Evolutionary conservation across 2,113 vertebrate genomes (phyloP).

Genomic region (Apodemus sylvaticus): DNA sequence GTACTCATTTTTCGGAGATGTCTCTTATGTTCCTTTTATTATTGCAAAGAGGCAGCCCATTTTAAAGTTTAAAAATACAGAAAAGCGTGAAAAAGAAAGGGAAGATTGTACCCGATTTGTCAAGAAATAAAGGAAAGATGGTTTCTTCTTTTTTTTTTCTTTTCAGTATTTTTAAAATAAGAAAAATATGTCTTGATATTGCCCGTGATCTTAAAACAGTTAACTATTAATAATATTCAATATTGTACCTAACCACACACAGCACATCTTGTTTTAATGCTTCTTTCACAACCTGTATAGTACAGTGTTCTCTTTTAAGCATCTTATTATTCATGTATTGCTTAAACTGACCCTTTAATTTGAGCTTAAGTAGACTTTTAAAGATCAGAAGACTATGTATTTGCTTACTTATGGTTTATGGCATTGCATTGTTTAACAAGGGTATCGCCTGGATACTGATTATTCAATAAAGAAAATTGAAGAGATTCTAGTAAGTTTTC

Average conservation of each 20-base stretch:
- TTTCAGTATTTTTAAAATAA: slow-evolving; percentile 17
- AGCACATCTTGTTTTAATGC: not conserved
- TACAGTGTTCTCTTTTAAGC: not conserved
- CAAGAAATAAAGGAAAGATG: not conserved
- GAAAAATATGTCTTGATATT: slow-evolving; percentile 26
- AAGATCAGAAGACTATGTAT: not conserved
- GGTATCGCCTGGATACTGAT: not conserved
- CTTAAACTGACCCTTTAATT: not conserved
- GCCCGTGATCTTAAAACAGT: slow-evolving; percentile 6
- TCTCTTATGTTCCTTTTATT: slow-evolving; percentile 51
- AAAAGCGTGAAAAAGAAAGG: slow-evolving; percentile 18
- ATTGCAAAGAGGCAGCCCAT: not conserved
- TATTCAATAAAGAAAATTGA: not conserved
- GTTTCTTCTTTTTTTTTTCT: slow-evolving; percentile 25
- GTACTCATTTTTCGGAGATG: slow-evolving; percentile 74
- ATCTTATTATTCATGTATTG: slow-evolving; percentile 8
- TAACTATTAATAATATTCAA: not conserved
- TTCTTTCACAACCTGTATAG: not conserved
- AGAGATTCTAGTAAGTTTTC: slow-evolving; percentile 8
- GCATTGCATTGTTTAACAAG: not conserved
- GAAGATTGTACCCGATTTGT: slow-evolving; percentile 4
- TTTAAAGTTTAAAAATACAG: slow-evolving; percentile 50
- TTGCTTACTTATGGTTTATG: slow-evolving; percentile 17
- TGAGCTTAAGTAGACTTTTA: not conserved
- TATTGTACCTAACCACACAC: not conserved